phyloP scores from a whole-genome alignment of 2,888 invertebrate genomes.

The Seira musarum region DNA sequence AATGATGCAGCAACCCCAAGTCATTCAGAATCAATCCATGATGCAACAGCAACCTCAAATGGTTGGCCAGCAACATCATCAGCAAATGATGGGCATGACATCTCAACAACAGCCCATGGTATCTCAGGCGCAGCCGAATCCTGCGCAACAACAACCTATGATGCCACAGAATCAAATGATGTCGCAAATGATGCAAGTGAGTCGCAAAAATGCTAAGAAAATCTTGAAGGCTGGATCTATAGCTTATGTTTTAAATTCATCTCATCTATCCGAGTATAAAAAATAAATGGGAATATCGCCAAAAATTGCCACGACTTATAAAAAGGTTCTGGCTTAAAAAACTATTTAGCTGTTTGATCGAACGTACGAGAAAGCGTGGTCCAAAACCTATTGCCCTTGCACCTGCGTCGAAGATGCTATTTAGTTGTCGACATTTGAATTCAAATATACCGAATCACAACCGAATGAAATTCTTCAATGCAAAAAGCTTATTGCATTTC shows the following conservation, averaged over 20 bases:
- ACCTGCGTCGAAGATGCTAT: neutral
- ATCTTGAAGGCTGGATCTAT: conserved; percentile 8
- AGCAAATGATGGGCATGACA: conserved; percentile 76
- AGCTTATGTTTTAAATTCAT: conserved; percentile 14
- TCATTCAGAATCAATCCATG: conserved; percentile 73
- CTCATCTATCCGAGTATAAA: neutral
- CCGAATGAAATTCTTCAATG: too few relatives aligned
- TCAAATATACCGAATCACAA: too few relatives aligned
- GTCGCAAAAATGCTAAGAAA: conserved; percentile 15
- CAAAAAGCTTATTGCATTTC: too few relatives aligned
- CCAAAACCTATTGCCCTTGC: conserved; percentile 29
- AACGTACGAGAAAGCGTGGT: neutral
- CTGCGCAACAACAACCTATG: conserved; percentile 51
- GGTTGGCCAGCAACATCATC: conserved; percentile 45
- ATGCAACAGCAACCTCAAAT: conserved; percentile 72
- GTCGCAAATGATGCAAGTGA: conserved; percentile 75
- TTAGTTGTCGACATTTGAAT: neutral
- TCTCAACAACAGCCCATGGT: conserved; percentile 70
- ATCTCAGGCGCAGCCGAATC: conserved; percentile 45
- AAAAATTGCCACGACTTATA: conserved; percentile 25
- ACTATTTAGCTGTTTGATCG: neutral
- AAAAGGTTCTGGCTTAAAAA: too few relatives aligned
- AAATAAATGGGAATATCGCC: conserved; percentile 32
- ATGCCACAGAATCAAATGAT: conserved; percentile 73
- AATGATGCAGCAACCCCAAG: conserved; percentile 73